phyloP scores from a whole-genome alignment of 1,140 invertebrate genomes.

The Thaumatotibia leucotreta region DNA sequence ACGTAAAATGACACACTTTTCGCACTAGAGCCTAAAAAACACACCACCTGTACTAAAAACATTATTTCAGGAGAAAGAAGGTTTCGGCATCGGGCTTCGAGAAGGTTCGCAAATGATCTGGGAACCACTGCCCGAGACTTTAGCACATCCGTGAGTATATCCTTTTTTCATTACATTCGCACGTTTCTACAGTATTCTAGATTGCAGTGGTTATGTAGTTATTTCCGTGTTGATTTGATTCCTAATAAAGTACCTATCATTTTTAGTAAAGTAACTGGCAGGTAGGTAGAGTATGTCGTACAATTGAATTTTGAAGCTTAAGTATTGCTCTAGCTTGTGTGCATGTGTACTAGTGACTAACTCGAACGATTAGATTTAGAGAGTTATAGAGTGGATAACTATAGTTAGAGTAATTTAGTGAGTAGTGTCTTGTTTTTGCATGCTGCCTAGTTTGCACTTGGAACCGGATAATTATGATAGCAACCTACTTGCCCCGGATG shows the following conservation, averaged over 20 bases:
- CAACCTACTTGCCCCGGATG: conserved; percentile 46
- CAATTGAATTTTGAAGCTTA: conserved; percentile 16
- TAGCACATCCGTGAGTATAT: conserved; percentile 77
- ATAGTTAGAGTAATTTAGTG: conserved; percentile 33
- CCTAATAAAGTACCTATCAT: neutral
- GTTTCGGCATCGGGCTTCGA: conserved; percentile 82
- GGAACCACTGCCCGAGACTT: conserved; percentile 80
- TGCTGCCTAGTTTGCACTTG: conserved; percentile 54
- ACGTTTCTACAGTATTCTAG: neutral
- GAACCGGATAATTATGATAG: conserved; percentile 48
- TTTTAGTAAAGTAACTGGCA: neutral
- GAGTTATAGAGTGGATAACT: neutral
- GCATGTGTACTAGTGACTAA: conserved; percentile 10
- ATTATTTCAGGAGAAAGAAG: conserved; percentile 80
- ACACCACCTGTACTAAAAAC: neutral
- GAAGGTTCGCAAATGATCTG: conserved; percentile 83
- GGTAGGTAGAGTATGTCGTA: neutral
- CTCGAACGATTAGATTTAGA: neutral
- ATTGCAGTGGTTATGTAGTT: neutral
- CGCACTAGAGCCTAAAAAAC: no score
- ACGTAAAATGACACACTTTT: no score
- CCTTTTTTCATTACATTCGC: conserved; percentile 4
- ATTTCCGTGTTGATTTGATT: neutral
- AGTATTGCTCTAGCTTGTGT: conserved; percentile 24
- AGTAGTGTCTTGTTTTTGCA: conserved; percentile 62